Evolutionary conservation across 1,140 invertebrate species (phyloP).

Genomic region (Venturia canescens): DNA sequence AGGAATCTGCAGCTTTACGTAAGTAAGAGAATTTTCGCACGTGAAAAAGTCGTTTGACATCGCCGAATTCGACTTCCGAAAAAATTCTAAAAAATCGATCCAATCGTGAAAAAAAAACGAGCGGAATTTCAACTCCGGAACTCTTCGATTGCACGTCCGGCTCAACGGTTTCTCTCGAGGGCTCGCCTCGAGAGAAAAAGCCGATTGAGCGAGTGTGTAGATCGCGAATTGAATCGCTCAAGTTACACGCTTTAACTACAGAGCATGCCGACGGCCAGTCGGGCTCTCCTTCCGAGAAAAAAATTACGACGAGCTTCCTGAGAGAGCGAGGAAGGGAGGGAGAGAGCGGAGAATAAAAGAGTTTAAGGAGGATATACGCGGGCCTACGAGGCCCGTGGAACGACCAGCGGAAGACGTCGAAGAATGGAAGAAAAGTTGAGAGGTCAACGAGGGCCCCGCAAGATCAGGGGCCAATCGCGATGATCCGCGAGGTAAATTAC

Average conservation of each 20-base stretch:
- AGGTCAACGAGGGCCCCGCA: background rate
- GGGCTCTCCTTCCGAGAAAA: conserved; percentile 2
- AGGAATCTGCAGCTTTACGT: no score
- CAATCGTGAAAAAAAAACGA: background rate
- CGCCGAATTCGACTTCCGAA: no score
- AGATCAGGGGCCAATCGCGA: background rate
- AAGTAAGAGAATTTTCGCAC: no score
- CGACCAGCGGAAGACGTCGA: background rate
- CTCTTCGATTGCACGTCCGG: conserved; percentile 1
- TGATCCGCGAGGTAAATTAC: background rate
- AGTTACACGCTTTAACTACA: background rate
- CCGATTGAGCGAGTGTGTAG: background rate
- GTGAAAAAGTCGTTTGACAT: no score
- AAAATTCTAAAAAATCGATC: no score
- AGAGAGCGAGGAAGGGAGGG: conserved; percentile 21
- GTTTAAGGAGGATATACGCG: background rate
- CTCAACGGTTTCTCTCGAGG: no score
- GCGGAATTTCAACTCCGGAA: background rate
- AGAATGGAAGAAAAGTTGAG: background rate
- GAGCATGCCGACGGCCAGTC: background rate
- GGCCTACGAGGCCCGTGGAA: background rate
- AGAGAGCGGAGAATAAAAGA: background rate
- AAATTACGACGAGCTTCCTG: background rate
- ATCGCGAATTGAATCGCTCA: conserved; percentile 10
- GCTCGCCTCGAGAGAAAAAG: background rate